Base-by-base conservation (phyloP, 1,140 invertebrate species). In the Nixonia krombeini region DNA sequence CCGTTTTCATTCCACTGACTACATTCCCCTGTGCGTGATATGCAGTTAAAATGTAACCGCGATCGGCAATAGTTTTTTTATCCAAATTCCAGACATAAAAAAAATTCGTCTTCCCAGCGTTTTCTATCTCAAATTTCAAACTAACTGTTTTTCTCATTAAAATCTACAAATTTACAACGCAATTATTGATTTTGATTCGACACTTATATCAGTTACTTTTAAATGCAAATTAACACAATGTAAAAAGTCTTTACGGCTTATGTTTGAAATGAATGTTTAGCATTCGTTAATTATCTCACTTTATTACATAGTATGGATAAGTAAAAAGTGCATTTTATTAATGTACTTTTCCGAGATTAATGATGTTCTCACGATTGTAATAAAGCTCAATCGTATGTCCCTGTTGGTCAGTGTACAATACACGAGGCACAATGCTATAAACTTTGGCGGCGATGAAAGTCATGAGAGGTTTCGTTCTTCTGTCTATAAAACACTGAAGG, bases 311-410 rank as follows among this genome's bases (percentile, higher is more conserved):
- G 15, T 8, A 28, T 35, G 16, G 38, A 17, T 6, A n/a, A n/a
- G n/a, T n/a, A n/a, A n/a, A n/a, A 15, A n/a, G 1, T 1, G 17
- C 9, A 7, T 28, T 44, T 16, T 16, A 10, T 26, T 28, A n/a
- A 28, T 25, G 69, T 66, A 85, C 84, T 40, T 75, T 72, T 57
- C 76, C 80, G 26, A 85, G 62, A 37, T 85, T 79, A n/a, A 86
- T 67, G 7, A 72, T 37, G 47, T 86, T 86, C 6, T 74, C 72
- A n/a, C 31, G 55, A 37, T 79, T 46, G 3, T 72, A 21, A 26
- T 53, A 29, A 28, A 85, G 40, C 44, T 45, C 42, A 6, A 70
- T 46, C 9, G 49, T 52, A 33, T 73, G 52, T 12, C 57, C 53
- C 3, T 52, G 47, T 10, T 52, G 21, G 42, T 69, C 41, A 28